Evolutionary conservation across 2,888 invertebrate genomes (phyloP), one percentile per base, ranked within the genome.

Genomic region (Oligia fasciuncula): DNA sequence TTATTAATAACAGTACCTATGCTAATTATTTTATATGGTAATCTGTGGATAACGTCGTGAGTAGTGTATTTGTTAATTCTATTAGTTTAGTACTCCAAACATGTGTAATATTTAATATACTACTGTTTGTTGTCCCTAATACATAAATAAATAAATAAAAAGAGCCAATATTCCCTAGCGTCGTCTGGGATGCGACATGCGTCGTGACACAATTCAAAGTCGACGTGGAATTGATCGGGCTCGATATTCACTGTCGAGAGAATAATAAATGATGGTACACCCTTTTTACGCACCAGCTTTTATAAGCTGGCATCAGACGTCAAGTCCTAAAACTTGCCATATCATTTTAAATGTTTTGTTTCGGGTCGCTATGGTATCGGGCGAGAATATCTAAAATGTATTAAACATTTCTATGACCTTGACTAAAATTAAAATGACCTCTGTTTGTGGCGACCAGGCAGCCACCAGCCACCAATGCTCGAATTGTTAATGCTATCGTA

Each of bases 291-390:
- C 23, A 35, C 17, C 46, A 35, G 60, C 11, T 29, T 40, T 23
- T 57, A 43, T 23, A 35, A n/a, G 46, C 29, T 73, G n/a, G 35
- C 19, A 46, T 35, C 17, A 14, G 11, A 60, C 35, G 19, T 49
- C 6, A 46, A 11, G 35, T 60, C 62, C 13, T 8, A 60, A 40
- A 43, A 17, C 23, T 43, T 46, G 43, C n/a, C 17, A 29, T 57
- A 23, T n/a, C 0, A 46, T 60, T 46, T 19, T n/a, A n/a, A 49
- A 77, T 49, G 63, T 69, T 77, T 77, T 77, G 35, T 35, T 69
- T 49, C 11, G 23, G 9, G n/a, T 77, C 29, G 65, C 46, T 57
- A 57, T 65, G 54, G 29, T n/a, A 57, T 69, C 54, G 17, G 4
- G 19, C 23, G 8, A 40, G 14, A 23, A 49, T 67, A 19, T 74